These are phyloP conservation scores for Aplodontia rufa DNA, from an alignment of 2,113 vertebrate species.

Conservation along the genomic window DNA sequence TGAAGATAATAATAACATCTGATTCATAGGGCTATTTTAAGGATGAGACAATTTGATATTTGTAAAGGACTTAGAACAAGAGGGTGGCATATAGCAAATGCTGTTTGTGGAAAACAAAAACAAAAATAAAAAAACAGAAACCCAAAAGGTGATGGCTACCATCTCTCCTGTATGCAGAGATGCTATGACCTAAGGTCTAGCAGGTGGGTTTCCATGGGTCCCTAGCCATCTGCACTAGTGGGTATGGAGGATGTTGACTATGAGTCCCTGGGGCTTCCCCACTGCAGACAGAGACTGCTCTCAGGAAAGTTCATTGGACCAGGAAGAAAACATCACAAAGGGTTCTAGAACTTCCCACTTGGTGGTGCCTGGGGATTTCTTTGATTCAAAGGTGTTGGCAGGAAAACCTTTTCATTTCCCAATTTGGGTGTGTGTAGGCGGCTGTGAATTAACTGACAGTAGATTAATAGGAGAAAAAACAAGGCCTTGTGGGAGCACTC, in stretches of 20 bases:
- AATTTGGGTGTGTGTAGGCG: neutral
- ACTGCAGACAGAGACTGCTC: neutral
- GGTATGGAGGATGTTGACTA: fast-evolving
- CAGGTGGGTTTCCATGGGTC: neutral
- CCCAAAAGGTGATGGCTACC: neutral
- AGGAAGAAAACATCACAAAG: neutral
- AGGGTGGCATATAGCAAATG: neutral
- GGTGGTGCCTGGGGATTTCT: slow-evolving; percentile 25
- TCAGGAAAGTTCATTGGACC: neutral
- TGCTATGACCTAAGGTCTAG: neutral
- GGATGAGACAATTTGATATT: neutral
- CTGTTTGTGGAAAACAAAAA: slow-evolving; percentile 20
- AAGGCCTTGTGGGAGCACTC: neutral
- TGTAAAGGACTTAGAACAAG: slow-evolving; percentile 23
- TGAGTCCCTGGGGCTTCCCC: neutral
- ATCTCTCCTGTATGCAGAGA: neutral
- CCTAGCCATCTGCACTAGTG: neutral
- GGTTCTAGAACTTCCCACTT: neutral
- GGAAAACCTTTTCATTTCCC: neutral
- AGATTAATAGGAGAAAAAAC: neutral
- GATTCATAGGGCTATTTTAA: neutral
- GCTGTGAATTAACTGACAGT: neutral
- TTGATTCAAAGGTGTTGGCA: neutral
- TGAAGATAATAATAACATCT: neutral
- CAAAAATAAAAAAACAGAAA: slow-evolving; percentile 1